phyloP scores from a whole-genome alignment of 2,113 vertebrate genomes.

The Leptobrachium leishanense region DNA sequence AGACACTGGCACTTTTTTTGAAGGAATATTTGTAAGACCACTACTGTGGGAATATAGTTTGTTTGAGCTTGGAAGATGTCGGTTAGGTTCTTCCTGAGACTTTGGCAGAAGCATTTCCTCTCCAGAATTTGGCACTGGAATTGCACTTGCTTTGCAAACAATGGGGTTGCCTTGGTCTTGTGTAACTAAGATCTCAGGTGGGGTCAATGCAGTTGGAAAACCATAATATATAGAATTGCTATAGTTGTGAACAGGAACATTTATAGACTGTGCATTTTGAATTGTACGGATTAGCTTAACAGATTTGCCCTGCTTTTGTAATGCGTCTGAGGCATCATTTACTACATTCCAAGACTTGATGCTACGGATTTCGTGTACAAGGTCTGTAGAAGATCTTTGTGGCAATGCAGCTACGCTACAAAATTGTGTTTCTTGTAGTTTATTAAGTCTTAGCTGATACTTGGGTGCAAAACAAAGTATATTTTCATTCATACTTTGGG shows the following conservation, averaged over 20 bases:
- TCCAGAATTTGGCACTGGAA: slow-evolving; percentile 60
- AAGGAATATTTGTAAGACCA: slow-evolving; percentile 59
- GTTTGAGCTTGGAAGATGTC: slow-evolving; percentile 61
- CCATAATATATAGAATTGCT: slow-evolving; percentile 69
- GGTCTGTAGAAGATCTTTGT: slow-evolving; percentile 67
- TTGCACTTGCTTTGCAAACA: slow-evolving; percentile 65
- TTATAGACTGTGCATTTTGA: slow-evolving; percentile 65
- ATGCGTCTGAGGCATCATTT: slow-evolving; percentile 64
- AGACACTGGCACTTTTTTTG: slow-evolving; percentile 78
- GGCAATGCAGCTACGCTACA: slow-evolving; percentile 70
- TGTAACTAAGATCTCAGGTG: slow-evolving; percentile 92
- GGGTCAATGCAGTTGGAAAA: slow-evolving; percentile 66
- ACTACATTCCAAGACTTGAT: slow-evolving; percentile 53
- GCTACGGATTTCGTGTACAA: slow-evolving; percentile 56
- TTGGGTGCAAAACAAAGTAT: slow-evolving; percentile 81
- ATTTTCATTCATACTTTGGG: slow-evolving; percentile 52
- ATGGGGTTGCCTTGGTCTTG: slow-evolving; percentile 78
- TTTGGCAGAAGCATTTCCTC: slow-evolving; percentile 66
- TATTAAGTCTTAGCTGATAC: slow-evolving; percentile 84
- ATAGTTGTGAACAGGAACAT: slow-evolving; percentile 70
- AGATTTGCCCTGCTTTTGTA: slow-evolving; percentile 61
- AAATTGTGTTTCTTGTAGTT: slow-evolving; percentile 70
- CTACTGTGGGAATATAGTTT: slow-evolving; percentile 58
- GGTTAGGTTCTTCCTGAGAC: slow-evolving; percentile 64
- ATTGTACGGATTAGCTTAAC: slow-evolving; percentile 51